Percentiles rank a stretch among this genome's conserved stretches.
These are phyloP conservation scores for Latrodectus hesperus DNA, from an alignment of 2,888 invertebrate species.

Conservation along the genomic window DNA sequence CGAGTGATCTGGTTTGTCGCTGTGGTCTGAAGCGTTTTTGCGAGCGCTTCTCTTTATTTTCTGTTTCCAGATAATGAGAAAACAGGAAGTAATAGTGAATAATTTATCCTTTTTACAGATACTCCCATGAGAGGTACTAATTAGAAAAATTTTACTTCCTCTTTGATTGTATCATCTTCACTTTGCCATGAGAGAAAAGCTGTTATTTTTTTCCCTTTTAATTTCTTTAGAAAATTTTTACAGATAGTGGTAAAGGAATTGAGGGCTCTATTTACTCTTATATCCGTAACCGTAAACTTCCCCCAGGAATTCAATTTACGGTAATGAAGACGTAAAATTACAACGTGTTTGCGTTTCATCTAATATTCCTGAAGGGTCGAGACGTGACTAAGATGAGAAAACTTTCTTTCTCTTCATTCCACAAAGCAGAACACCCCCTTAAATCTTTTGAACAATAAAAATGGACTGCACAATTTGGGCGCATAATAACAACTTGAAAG, in stretches of 20 bases:
- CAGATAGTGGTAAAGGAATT: background rate
- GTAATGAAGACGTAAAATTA: background rate
- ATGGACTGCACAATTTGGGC: too few species aligned
- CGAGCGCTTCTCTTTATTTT: conserved; percentile 8
- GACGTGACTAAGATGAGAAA: background rate
- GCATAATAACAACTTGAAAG: too few species aligned
- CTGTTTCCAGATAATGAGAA: conserved; percentile 20
- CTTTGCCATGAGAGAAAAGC: background rate
- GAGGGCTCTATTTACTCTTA: background rate
- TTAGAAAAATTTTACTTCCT: conserved; percentile 8
- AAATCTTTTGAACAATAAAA: too few species aligned
- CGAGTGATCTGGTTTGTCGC: too few species aligned
- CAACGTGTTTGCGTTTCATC: background rate
- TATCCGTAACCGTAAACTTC: conserved; percentile 1
- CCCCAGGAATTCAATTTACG: conserved; percentile 20
- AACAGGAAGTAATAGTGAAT: conserved; percentile 18
- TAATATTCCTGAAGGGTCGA: background rate
- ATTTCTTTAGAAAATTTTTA: background rate
- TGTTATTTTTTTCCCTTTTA: background rate
- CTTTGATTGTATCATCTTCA: background rate
- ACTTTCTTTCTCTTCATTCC: background rate
- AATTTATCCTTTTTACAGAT: background rate
- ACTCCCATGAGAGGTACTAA: background rate
- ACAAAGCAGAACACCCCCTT: too few species aligned
- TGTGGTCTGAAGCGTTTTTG: too few species aligned